These are phyloP conservation scores for Apamea sordens DNA, from an alignment of 2,888 invertebrate genomes.

Conservation along the genomic window DNA sequence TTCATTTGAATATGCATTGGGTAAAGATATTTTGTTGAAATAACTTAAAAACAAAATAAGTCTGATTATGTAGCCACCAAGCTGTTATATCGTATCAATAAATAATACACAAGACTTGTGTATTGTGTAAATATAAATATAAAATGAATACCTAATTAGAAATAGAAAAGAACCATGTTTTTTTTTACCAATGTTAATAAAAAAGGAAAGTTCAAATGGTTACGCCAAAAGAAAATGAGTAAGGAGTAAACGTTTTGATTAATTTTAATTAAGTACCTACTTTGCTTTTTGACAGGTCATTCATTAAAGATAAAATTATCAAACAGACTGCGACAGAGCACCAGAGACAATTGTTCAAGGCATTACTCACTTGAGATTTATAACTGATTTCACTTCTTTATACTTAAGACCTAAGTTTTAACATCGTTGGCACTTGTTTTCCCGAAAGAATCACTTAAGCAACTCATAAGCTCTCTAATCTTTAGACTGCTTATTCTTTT, in stretches of 20 bases:
- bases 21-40: conserved; percentile 56
- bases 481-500: neutral
- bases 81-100: neutral
- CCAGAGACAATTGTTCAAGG: neutral
- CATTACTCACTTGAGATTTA: neutral
- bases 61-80: neutral
- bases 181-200: neutral
- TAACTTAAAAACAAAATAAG: neutral
- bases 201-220: neutral
- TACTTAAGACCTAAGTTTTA: too few relatives aligned
- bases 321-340: neutral
- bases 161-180: too few relatives aligned
- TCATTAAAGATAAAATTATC: neutral
- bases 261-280: neutral
- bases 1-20: conserved; percentile 80
- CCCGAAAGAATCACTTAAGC: neutral
- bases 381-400: neutral
- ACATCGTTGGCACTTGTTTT: neutral
- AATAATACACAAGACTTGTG: neutral
- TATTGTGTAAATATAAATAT: neutral
- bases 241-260: neutral
- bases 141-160: neutral
- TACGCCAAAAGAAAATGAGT: neutral
- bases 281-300: neutral
- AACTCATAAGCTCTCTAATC: neutral